These are phyloP conservation scores for Aix galericulata DNA, from an alignment of 2,113 vertebrate species.

Conservation along the genomic window DNA sequence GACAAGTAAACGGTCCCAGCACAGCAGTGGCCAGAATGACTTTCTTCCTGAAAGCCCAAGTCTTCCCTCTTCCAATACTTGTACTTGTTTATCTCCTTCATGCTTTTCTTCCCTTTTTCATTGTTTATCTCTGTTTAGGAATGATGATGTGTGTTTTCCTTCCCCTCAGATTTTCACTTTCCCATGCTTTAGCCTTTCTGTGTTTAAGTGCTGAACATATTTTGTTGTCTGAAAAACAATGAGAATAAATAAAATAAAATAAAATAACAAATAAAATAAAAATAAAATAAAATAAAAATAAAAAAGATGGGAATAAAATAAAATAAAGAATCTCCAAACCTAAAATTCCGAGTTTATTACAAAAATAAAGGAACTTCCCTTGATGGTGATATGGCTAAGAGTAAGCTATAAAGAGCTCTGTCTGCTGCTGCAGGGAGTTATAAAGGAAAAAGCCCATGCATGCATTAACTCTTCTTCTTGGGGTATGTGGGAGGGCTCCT, in stretches of 20 bases:
- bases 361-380: not conserved
- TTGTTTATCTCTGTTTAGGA: not conserved
- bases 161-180: not conserved
- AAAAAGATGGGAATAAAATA: not conserved
- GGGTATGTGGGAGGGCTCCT: not conserved
- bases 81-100: not conserved
- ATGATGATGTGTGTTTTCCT: not conserved
- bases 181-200: not conserved
- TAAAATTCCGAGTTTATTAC: not conserved
- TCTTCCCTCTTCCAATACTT: not conserved
- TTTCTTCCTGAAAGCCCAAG: not conserved
- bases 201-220: not conserved
- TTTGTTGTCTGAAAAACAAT: not conserved
- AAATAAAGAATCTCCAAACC: not conserved
- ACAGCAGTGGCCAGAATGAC: slow-evolving; percentile 4
- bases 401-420: not conserved
- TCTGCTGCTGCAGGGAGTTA: not conserved
- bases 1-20: slow-evolving; percentile 22
- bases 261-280: not conserved
- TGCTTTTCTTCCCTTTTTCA: not conserved
- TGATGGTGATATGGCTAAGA: not conserved
- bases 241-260: not conserved
- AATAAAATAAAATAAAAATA: too few species aligned
- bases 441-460: fast-evolving
- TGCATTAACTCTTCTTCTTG: not conserved